These are phyloP conservation scores for Cuniculus paca DNA, from an alignment of 2,797 vertebrate species.

Conservation along the genomic window DNA sequence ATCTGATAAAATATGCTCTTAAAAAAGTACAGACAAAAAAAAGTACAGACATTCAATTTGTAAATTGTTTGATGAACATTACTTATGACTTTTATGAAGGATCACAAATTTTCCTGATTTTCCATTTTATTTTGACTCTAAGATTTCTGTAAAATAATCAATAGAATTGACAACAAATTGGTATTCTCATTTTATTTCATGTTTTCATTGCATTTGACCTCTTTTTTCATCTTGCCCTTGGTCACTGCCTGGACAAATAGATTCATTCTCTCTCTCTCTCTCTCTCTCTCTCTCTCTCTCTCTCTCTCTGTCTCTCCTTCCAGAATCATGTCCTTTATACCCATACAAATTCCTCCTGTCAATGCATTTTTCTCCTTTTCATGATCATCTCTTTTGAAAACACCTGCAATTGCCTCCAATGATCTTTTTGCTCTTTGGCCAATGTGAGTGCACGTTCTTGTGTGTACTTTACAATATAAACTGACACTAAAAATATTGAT, in stretches of 20 bases:
- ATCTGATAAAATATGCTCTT: constrained; percentile 22
- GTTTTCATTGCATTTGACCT: neutral
- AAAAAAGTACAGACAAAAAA: neutral
- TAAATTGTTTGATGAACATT: constrained; percentile 2
- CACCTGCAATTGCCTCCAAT: neutral
- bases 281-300: neutral
- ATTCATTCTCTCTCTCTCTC: neutral
- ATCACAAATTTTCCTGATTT: neutral
- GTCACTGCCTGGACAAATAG: neutral
- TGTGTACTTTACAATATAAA: constrained; percentile 5
- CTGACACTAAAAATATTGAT: neutral
- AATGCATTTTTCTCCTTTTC: neutral
- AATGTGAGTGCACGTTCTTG: neutral
- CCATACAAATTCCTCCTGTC: neutral
- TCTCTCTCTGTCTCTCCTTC: neutral
- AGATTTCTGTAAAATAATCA: constrained; percentile 15
- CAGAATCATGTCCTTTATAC: neutral
- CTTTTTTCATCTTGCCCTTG: neutral
- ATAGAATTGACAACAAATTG: neutral
- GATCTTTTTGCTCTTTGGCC: neutral
- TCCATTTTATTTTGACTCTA: neutral
- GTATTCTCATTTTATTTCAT: neutral
- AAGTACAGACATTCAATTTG: neutral
- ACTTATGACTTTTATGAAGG: neutral
- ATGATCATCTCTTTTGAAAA: neutral